These are phyloP conservation scores for Dilophus febrilis DNA, from an alignment of 2,888 invertebrate genomes.

Conservation along the genomic window DNA sequence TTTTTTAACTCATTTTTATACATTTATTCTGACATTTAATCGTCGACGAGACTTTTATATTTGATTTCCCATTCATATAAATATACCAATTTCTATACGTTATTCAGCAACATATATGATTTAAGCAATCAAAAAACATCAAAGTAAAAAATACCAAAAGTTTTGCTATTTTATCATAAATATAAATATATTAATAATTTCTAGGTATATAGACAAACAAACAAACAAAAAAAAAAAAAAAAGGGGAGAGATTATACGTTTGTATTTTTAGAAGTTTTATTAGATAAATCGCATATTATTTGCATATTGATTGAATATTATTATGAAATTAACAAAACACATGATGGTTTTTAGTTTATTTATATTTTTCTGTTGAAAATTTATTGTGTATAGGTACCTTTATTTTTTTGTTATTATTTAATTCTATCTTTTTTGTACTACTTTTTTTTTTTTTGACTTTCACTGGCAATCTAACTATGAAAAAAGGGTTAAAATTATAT, in stretches of 20 bases:
- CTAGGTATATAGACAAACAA: neutral
- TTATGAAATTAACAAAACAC: neutral
- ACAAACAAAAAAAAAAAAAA: neutral
- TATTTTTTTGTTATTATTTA: too few species aligned
- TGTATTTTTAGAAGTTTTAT: neutral
- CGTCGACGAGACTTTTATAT: neutral
- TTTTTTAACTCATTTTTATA: neutral
- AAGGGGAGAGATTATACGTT: neutral
- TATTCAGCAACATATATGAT: neutral
- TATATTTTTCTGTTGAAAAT: too few species aligned
- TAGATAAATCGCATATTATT: constrained; percentile 4
- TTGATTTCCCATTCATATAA: neutral
- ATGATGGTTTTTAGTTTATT: too few species aligned
- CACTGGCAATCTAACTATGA: too few species aligned
- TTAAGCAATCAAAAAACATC: neutral
- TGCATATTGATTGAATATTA: constrained; percentile 6
- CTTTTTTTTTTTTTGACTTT: too few species aligned
- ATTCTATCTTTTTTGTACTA: too few species aligned
- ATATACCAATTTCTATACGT: neutral
- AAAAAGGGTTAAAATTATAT: too few species aligned
- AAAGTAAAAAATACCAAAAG: neutral
- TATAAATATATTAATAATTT: neutral
- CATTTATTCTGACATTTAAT: neutral
- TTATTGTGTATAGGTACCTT: too few species aligned
- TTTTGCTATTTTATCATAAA: neutral